Conservation (phyloP, 2,113 vertebrate genomes). For the Pachycephala philippinensis region DNA sequence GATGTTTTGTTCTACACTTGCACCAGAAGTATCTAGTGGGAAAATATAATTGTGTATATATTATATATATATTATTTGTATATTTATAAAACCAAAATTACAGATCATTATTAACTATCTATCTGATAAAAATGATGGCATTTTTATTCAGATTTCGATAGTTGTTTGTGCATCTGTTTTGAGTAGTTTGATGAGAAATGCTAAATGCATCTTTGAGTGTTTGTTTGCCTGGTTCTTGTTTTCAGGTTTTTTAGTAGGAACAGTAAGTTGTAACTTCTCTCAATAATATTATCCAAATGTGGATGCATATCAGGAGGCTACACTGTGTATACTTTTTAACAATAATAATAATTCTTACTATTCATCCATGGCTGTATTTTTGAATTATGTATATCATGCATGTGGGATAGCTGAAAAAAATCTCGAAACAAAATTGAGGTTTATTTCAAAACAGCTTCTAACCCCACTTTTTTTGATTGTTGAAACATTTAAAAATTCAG, state of each 20-base stretch:
- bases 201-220: background rate
- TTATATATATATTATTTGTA: too few relatives aligned
- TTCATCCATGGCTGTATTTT: background rate
- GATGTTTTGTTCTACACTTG: background rate
- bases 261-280: background rate
- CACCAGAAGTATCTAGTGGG: background rate
- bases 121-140: background rate
- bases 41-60: background rate
- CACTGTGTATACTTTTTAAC: background rate
- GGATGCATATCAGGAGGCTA: background rate
- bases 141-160: background rate
- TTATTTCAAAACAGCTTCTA: background rate
- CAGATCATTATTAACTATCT: background rate
- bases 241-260: background rate
- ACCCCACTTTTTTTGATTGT: background rate
- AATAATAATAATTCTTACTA: background rate
- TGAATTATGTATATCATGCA: background rate
- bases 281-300: background rate
- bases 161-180: background rate
- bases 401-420: background rate
- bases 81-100: background rate
- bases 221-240: background rate
- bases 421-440: background rate
- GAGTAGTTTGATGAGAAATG: background rate
- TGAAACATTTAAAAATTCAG: background rate